Conservation (phyloP, 2,888 invertebrate genomes). For the Invenusta paracnida region DNA sequence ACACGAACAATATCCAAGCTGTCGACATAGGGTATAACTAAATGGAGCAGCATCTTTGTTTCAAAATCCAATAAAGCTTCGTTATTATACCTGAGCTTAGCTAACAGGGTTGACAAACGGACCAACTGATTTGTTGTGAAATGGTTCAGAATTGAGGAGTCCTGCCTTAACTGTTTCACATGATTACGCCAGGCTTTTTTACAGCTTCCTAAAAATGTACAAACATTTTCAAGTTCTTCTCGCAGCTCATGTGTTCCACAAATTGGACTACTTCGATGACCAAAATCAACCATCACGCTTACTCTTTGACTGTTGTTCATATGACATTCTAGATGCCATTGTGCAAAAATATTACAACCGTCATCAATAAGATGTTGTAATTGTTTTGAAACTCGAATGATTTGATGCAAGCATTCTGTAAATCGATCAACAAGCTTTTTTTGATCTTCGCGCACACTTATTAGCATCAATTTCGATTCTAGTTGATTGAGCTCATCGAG, state of each 20-base stretch:
- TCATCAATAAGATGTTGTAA: not conserved
- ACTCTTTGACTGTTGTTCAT: not conserved
- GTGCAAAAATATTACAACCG: not conserved
- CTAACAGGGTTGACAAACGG: not conserved
- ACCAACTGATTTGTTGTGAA: constrained; percentile 4
- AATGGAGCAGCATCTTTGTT: not conserved
- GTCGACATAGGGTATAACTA: not conserved
- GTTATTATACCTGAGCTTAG: not conserved
- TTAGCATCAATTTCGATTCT: constrained; percentile 55
- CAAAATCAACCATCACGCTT: not conserved
- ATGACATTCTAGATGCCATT: not conserved
- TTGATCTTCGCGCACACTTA: constrained; percentile 49
- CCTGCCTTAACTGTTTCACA: not conserved
- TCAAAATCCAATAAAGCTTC: not conserved
- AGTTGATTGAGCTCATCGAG: constrained; percentile 51
- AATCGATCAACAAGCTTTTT: constrained; percentile 5
- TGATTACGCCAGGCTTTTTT: not conserved
- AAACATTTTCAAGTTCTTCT: not conserved
- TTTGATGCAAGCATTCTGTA: not conserved
- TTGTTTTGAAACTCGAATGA: not conserved
- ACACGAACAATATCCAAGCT: not conserved
- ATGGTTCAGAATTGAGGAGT: not conserved
- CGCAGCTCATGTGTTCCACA: not conserved
- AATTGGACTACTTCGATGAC: not conserved
- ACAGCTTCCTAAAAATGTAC: not conserved